A percentile compares a stretch with the other conserved stretches of the same genome.
Conservation (phyloP, 2,113 vertebrate genomes). For the Felis catus region F.catus_Fca126_mat1.0 CM031411.1:14494501-14495000, state of each 20-base stretch:
- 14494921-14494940: too few relatives aligned
- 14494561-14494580: not conserved
- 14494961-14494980: too few relatives aligned
- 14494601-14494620: not conserved
- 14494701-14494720: not conserved
- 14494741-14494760: conserved; percentile 54
- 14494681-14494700: conserved; percentile 8
- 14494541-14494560: not conserved
- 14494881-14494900: too few relatives aligned
- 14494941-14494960: too few relatives aligned
- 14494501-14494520: not conserved
- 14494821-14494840: too few relatives aligned
- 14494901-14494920: too few relatives aligned
- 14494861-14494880: too few relatives aligned
- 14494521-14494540: not conserved
- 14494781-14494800: conserved; percentile 58
- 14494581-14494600: not conserved
- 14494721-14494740: conserved; percentile 12
- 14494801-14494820: not conserved
- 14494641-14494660: not conserved
- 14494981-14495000: too few relatives aligned
- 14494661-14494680: not conserved
- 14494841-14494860: too few relatives aligned
- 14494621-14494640: not conserved
- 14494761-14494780: not conserved